Conservation (phyloP, 2,888 invertebrate genomes). For the Drosophila limbata region DNA sequence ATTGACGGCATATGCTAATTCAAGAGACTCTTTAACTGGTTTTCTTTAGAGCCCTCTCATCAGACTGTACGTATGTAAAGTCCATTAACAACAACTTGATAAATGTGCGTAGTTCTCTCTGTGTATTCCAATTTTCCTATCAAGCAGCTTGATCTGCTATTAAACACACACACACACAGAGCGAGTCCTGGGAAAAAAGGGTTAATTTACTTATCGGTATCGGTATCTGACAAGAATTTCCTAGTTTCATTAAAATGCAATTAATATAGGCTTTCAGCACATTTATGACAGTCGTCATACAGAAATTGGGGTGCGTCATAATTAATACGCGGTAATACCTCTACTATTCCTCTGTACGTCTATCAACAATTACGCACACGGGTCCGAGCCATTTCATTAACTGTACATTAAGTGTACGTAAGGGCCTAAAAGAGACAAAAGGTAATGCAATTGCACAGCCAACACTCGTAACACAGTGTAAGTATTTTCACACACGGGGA, state of each 20-base stretch:
- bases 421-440: conserved; percentile 22
- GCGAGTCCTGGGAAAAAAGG: conserved; percentile 38
- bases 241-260: conserved; percentile 77
- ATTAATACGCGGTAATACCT: conserved; percentile 62
- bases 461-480: conserved; percentile 46
- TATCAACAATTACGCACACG: conserved; percentile 44
- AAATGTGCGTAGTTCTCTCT: conserved; percentile 20
- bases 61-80: neutral
- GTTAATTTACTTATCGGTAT: conserved; percentile 27
- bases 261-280: conserved; percentile 78
- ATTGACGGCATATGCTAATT: conserved; percentile 44
- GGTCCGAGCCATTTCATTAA: conserved; percentile 64
- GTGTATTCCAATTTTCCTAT: conserved; percentile 30
- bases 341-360: neutral
- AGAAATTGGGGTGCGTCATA: conserved; percentile 72
- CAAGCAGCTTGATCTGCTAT: conserved; percentile 26
- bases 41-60: conserved; percentile 1
- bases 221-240: conserved; percentile 27
- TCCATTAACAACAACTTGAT: conserved; percentile 30
- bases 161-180: conserved; percentile 3
- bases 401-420: conserved; percentile 60
- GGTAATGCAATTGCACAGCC: conserved; percentile 33
- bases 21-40: conserved; percentile 12
- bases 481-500: conserved; percentile 18
- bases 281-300: conserved; percentile 35